Evolutionary conservation across 2,888 invertebrate genomes (phyloP), one percentile per base, ranked within the genome.

Genomic region (Rhagophthalmus giganteus): DNA sequence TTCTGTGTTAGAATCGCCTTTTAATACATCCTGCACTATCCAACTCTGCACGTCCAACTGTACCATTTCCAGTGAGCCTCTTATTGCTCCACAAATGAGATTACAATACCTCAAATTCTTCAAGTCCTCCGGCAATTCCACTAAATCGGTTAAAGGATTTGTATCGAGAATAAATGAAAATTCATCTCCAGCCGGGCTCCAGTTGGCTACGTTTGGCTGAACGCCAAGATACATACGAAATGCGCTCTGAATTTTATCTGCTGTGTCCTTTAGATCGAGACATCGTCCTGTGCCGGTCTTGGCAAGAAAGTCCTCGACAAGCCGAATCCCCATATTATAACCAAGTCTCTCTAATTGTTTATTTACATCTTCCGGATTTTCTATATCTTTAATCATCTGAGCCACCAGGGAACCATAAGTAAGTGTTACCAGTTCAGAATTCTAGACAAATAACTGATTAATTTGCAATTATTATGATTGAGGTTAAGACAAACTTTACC

Each of bases 31-130:
- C 82, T 86, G 87, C 1, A 91, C 87, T 79, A 98, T 94, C 89
- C 91, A 93, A 62, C 91, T 88, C 66, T 90, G 88, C 3, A 97
- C 91, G 75, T 98, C 97, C 72, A 98, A 81, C 73, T 98, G 97
- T 27, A 98, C 96, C 94, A 99, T 99, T 81, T 99, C 98, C 65
- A 98, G 80, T 5, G 98, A 96, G 10, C 99, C 99, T 54, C 96
- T 81, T 45, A 93, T 84, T 16, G 87, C 84, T 0, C 99, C 99
- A 53, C 94, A 92, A 35, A 99, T 82, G 52, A 99, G 81, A 61
- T 92, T 91, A 60, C 94, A 94, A 73, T 97, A 98, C 69, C 92
- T 91, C 9, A 98, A 79, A 56, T 86, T 85, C 54, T 85, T 83
- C 64, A 86, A 83, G 66, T 88, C 85, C 57, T 89, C 86, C 1